A percentile compares a stretch with the other conserved stretches of the same genome.
phyloP scores from a whole-genome alignment of 2,888 invertebrate species.

The Eupsilia transversa region DNA sequence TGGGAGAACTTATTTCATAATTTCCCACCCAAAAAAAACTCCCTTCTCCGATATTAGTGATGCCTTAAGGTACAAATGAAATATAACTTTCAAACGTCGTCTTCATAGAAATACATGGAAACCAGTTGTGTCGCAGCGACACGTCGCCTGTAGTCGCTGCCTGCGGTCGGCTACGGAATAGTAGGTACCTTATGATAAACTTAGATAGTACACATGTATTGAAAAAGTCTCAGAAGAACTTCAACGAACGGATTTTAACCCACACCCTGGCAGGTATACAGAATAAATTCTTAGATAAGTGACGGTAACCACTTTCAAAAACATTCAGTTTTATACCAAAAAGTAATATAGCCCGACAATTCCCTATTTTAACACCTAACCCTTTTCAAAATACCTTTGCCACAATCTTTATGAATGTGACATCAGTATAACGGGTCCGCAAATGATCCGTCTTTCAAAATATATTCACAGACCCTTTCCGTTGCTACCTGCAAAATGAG shows the following conservation, averaged over 20 bases:
- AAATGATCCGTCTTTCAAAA: conserved; percentile 54
- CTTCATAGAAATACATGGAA: too few relatives aligned
- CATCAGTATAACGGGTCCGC: conserved; percentile 30
- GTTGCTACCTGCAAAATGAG: conserved; percentile 58
- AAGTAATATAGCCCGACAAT: conserved; percentile 10
- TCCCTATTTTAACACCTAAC: conserved; percentile 33
- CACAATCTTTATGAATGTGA: conserved; percentile 47
- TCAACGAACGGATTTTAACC: too few relatives aligned
- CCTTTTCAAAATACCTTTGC: conserved; percentile 41
- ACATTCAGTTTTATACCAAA: not conserved
- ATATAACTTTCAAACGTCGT: too few relatives aligned
- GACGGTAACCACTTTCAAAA: not conserved
- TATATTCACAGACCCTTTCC: conserved; percentile 46
- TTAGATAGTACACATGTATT: not conserved
- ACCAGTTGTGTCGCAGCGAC: too few relatives aligned
- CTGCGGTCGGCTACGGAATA: too few relatives aligned
- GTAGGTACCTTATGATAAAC: not conserved
- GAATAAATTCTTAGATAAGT: not conserved
- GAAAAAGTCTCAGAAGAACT: too few relatives aligned
- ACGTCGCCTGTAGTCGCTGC: too few relatives aligned
- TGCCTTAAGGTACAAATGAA: too few relatives aligned
- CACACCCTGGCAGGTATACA: not conserved
- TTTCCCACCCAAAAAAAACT: too few relatives aligned
- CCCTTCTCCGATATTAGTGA: not conserved
- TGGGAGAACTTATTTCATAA: too few relatives aligned